These are phyloP conservation scores for Belgica antarctica DNA, from an alignment of 2,888 invertebrate genomes.

Conservation along the genomic window DNA sequence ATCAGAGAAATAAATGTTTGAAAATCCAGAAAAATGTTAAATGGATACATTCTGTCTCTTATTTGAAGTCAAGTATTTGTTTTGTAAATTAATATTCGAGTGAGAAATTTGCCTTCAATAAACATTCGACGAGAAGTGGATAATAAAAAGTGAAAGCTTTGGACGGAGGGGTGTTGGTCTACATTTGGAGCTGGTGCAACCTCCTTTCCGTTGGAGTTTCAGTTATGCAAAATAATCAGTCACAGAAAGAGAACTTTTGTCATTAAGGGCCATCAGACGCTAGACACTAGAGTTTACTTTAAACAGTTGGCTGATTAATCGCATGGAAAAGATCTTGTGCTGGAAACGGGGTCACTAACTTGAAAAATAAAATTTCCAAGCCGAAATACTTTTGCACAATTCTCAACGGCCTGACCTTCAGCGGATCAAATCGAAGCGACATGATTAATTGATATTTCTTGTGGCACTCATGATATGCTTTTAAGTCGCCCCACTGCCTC, in stretches of 20 bases:
- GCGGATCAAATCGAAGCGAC: conserved; percentile 10
- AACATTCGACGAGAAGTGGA: conserved; percentile 6
- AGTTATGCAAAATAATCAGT: neutral
- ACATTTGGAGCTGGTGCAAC: neutral
- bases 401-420: conserved; percentile 26
- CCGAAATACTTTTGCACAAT: conserved; percentile 1
- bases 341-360: conserved; percentile 10
- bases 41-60: conserved; percentile 16
- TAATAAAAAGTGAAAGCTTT: conserved; percentile 39
- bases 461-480: neutral
- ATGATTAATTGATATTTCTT: conserved; percentile 42
- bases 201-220: neutral
- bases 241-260: neutral
- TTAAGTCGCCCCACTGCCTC: neutral
- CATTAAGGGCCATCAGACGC: conserved; percentile 13
- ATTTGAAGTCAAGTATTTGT: conserved; percentile 33
- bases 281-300: neutral
- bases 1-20: conserved; percentile 17
- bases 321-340: neutral
- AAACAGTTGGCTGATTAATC: neutral
- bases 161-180: conserved; percentile 24
- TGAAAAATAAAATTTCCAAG: neutral
- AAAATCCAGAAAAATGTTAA: no score
- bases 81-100: conserved; percentile 42
- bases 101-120: conserved; percentile 38